phyloP scores from a whole-genome alignment of 1,140 invertebrate genomes.

The Cephus cinctus region DNA sequence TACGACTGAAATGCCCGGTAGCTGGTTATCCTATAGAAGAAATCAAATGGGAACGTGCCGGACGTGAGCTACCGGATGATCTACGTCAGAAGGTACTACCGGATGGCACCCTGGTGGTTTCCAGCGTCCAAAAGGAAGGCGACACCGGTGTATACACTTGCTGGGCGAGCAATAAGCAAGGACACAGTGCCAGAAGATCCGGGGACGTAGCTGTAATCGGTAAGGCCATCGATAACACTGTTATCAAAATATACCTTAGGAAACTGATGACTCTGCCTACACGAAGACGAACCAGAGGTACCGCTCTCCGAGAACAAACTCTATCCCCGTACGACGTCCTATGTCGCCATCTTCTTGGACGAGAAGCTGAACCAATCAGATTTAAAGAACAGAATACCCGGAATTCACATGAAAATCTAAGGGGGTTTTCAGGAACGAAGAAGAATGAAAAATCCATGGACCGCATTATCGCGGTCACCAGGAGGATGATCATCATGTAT shows the following conservation, averaged over 20 bases:
- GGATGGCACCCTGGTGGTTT: constrained; percentile 73
- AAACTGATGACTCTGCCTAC: no score
- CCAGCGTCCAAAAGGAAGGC: constrained; percentile 70
- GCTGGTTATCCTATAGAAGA: constrained; percentile 82
- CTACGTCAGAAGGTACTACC: constrained; percentile 74
- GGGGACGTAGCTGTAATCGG: constrained; percentile 75
- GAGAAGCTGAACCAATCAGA: no score
- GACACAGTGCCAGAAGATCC: constrained; percentile 68
- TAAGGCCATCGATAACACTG: constrained; percentile 45
- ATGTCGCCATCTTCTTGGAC: no score
- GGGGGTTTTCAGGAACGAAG: not conserved
- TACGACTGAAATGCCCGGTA: constrained; percentile 81
- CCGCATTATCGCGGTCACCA: no score
- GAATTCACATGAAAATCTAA: not conserved
- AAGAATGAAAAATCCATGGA: not conserved
- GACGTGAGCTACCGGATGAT: constrained; percentile 76
- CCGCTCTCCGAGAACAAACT: no score
- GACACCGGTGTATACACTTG: constrained; percentile 81
- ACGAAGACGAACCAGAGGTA: no score
- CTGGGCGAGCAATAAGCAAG: constrained; percentile 72
- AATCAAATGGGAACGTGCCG: constrained; percentile 78
- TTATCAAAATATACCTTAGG: not conserved
- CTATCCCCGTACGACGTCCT: no score
- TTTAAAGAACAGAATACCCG: not conserved
- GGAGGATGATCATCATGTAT: constrained; percentile 17